phyloP scores from a whole-genome alignment of 2,113 vertebrate genomes.

The Rhinopomastus cyanomelas region DNA sequence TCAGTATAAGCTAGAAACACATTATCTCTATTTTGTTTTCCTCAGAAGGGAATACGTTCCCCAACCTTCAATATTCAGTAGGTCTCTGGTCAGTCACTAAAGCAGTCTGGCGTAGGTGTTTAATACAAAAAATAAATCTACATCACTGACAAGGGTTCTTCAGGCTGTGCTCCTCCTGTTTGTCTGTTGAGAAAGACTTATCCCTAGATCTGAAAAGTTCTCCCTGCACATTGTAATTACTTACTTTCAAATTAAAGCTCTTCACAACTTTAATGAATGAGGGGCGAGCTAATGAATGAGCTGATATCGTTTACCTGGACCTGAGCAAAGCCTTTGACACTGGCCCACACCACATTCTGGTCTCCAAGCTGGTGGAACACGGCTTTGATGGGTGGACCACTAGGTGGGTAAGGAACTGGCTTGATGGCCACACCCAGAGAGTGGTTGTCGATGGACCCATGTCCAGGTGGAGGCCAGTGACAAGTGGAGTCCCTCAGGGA shows the following conservation, averaged over 20 bases:
- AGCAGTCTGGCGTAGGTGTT: neutral
- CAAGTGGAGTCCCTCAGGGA: too few species aligned
- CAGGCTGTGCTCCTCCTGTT: neutral
- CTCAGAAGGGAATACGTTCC: neutral
- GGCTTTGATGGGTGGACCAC: too few species aligned
- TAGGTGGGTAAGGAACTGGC: too few species aligned
- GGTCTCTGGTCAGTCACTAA: neutral
- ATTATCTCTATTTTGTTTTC: neutral
- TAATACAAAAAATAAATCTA: neutral
- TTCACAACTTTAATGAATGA: too few species aligned
- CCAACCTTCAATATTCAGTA: neutral
- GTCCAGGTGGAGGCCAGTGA: too few species aligned
- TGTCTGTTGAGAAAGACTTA: neutral
- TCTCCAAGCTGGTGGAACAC: too few species aligned
- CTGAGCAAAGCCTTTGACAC: too few species aligned
- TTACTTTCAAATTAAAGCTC: neutral
- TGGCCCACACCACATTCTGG: too few species aligned
- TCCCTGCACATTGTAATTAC: fast-evolving
- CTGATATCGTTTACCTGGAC: too few species aligned
- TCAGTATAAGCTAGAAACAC: neutral
- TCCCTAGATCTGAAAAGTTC: neutral
- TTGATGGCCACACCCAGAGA: too few species aligned
- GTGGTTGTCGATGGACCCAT: too few species aligned
- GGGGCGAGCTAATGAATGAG: too few species aligned
- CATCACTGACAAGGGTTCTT: neutral